A percentile compares a stretch with the other conserved stretches of the same genome.
phyloP scores from a whole-genome alignment of 2,113 vertebrate genomes.

The Python bivittatus region DNA sequence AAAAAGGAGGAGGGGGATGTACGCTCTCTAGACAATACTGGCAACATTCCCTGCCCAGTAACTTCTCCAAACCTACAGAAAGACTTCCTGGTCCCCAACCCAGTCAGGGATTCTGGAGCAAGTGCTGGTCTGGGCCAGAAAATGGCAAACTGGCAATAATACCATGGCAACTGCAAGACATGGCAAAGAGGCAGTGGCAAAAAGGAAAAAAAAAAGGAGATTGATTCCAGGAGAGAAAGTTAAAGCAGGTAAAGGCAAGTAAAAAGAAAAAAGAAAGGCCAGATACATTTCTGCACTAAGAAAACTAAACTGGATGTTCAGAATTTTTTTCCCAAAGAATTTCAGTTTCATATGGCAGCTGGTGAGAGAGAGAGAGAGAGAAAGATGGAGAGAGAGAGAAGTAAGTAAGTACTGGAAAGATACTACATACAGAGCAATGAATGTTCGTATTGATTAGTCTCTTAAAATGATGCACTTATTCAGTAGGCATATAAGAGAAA shows the following conservation, averaged over 20 bases:
- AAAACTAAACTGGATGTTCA: not conserved
- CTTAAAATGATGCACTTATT: not conserved
- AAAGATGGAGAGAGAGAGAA: not conserved
- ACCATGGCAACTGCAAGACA: not conserved
- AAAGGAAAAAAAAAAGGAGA: not conserved
- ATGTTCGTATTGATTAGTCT: not conserved
- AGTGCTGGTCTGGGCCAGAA: not conserved
- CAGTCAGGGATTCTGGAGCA: not conserved
- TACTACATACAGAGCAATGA: not conserved
- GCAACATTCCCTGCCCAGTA: constrained; percentile 12
- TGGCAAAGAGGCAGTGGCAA: not conserved
- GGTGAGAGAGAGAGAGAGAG: not conserved
- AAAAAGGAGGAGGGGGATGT: not conserved
- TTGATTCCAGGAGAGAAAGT: not conserved
- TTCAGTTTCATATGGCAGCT: not conserved
- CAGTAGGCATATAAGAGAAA: not conserved
- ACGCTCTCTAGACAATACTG: not conserved
- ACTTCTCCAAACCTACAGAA: not conserved
- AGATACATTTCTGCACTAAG: not conserved
- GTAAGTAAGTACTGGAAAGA: not conserved
- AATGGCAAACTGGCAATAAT: not conserved
- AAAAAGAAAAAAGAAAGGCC: not conserved
- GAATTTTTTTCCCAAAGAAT: not conserved
- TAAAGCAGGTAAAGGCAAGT: not conserved
- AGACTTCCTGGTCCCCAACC: not conserved